Evolutionary conservation across 2,113 vertebrate species (phyloP), one percentile per base, ranked within the genome.

Genomic region (Centropus bengalensis): DNA sequence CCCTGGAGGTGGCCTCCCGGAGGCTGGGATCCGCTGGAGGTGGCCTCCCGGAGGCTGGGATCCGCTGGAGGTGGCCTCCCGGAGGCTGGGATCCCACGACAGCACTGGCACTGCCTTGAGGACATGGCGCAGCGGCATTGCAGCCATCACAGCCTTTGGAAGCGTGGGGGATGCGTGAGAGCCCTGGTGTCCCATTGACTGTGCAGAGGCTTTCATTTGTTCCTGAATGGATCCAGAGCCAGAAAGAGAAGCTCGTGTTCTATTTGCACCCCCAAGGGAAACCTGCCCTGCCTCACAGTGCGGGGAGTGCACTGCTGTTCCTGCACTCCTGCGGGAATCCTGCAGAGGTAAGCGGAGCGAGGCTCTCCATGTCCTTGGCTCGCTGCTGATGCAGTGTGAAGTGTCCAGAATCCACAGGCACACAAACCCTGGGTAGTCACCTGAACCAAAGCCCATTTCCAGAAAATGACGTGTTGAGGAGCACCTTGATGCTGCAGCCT

Each of bases 281-380:
- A 36, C 8, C 28, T 58, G 51, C 56, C 2, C 0, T 19, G 28
- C 33, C 8, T 10, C 21, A 4, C 30, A 11, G 15, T 4, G 4
- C 5, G n/a, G 38, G 30, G n/a, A 15, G 4, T 0, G 1, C 4
- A 7, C 49, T 11, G 1, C 24, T 30, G 2, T 27, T 33, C 32
- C 3, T 2, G 1, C 4, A 1, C 11, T 21, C 22, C 60, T 5
- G 5, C 63, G 12, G 14, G 74, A 45, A 51, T 28, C 7, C 59
- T 32, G 6, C 9, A n/a, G 19, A 51, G 71, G 52, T 55, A 44
- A 82, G 70, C 16, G 5, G 47, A 49, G 47, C 21, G 20, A 11
- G 22, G 47, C 47, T 49, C 21, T 49, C 47, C 47, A 10, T 49
- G 47, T 49, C 22, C 47, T 36, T 36, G 36, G 36, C 36, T 36